Base-by-base conservation (phyloP, 2,797 vertebrate genomes). In the Crocodylus rhombifer region DNA sequence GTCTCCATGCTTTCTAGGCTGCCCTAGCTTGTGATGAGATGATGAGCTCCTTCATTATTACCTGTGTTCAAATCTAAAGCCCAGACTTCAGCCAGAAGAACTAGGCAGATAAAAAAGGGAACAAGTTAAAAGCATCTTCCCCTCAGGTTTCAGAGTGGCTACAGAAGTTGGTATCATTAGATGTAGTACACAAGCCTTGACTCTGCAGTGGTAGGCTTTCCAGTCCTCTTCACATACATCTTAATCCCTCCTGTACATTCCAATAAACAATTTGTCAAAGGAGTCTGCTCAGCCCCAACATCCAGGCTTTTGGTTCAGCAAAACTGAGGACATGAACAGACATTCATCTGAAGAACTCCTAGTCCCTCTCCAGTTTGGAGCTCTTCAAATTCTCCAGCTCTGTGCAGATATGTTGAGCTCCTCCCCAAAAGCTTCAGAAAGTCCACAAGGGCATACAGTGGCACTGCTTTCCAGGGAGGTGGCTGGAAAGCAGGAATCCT, bases 241-340 rank as follows among this genome's bases (percentile, higher is more conserved):
- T 13, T 23, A 74, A 2, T 23, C 56, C 65, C 58, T 62, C 69
- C 58, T 33, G 21, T 42, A 75, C 13, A 2, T 1, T 1, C 21
- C 21, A 58, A 51, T 42, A 42, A 23, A 51, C 36, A 14, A 10
- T 2, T 42, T 1, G 5, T 18, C 9, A 58, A 77, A 67, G 23
- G 6, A 57, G 67, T 42, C 20, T 42, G 21, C 69, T 14, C 5
- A 73, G 61, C 63, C 55, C n/a, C 1, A 1, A 0, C 77, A 92
- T 90, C 82, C 93, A 96, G 95, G 87, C n/a, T 25, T 94, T 91
- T 7, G 18, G 21, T 77, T 58, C 42, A 87, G 64, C 80, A 84
- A 26, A 75, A 88, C 55, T 21, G 42, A 51, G 42, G 42, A 9
- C 42, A 51, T 51, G 42, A 51, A 51, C 42, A 51, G 42, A 51